Evolutionary conservation across 2,113 vertebrate genomes (phyloP).

Genomic region (Dissostichus mawsoni): DNA sequence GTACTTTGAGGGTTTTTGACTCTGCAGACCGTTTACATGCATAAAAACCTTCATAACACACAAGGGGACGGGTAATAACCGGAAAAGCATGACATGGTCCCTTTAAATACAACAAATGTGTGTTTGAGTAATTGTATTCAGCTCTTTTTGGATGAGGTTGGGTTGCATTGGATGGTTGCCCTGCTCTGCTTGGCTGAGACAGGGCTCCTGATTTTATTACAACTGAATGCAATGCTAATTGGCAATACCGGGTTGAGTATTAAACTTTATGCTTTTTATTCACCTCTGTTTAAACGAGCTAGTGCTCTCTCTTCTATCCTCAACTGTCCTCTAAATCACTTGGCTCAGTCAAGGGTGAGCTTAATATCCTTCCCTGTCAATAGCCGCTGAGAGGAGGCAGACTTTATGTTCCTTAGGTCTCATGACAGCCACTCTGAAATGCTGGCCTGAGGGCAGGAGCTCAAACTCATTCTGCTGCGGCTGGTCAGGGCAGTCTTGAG

Average conservation of each 20-base stretch:
- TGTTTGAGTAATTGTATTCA: not conserved
- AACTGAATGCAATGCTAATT: conserved; percentile 38
- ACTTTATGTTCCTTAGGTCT: conserved; percentile 63
- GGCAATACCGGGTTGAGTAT: conserved; percentile 16
- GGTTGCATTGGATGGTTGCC: not conserved
- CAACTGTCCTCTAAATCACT: conserved; percentile 61
- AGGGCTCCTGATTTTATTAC: conserved; percentile 6
- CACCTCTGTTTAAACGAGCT: conserved; percentile 17
- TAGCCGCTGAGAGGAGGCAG: conserved; percentile 47
- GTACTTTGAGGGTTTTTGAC: too few species aligned
- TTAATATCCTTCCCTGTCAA: conserved; percentile 67
- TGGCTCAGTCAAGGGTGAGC: conserved; percentile 40
- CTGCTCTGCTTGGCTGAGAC: not conserved
- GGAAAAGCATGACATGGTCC: too few species aligned
- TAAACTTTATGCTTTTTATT: conserved; percentile 55
- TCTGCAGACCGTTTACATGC: too few species aligned
- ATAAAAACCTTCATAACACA: too few species aligned
- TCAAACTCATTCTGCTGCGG: conserved; percentile 50
- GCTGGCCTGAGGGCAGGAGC: conserved; percentile 56
- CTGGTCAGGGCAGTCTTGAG: conserved; percentile 34
- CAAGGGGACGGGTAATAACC: too few species aligned
- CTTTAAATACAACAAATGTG: not conserved
- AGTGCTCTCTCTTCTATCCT: conserved; percentile 32
- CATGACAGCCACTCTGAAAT: conserved; percentile 65
- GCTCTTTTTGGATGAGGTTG: not conserved